phyloP scores from a whole-genome alignment of 2,888 invertebrate genomes.

The Mycogona germanica region DNA sequence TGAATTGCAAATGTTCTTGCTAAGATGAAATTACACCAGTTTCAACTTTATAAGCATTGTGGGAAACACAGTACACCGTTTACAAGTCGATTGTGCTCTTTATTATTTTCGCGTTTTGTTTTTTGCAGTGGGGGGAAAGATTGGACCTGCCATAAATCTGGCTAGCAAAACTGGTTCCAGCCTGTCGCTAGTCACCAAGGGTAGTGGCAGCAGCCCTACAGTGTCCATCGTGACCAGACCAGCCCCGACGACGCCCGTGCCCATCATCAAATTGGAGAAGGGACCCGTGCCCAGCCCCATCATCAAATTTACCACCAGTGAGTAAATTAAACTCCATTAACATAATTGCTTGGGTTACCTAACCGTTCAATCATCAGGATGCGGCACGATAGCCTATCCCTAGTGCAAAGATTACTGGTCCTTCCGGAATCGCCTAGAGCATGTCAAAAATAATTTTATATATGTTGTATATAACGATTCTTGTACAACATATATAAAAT shows the following conservation, averaged over 20 bases:
- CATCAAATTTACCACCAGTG: conserved; percentile 41
- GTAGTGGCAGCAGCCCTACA: conserved; percentile 14
- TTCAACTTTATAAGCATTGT: no score
- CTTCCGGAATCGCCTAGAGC: no score
- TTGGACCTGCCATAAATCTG: conserved; percentile 20
- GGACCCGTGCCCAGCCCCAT: conserved; percentile 57
- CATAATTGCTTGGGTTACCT: no score
- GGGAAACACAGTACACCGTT: no score
- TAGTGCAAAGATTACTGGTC: no score
- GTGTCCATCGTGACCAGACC: conserved; percentile 19
- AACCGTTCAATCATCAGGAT: no score
- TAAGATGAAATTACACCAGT: no score
- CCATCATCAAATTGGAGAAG: conserved; percentile 12
- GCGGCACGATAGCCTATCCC: no score
- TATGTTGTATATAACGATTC: no score
- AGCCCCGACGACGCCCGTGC: conserved; percentile 6
- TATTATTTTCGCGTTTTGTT: neutral
- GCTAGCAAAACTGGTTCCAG: conserved; percentile 20
- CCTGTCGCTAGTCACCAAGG: conserved; percentile 20
- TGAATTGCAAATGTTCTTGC: no score
- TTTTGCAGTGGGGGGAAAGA: conserved; percentile 14
- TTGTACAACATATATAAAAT: no score
- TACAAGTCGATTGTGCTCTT: neutral
- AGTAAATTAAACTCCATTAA: neutral
- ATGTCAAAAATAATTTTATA: no score